These are phyloP conservation scores for Pyrrhosoma nymphula DNA, from an alignment of 2,888 invertebrate genomes.

Conservation along the genomic window DNA sequence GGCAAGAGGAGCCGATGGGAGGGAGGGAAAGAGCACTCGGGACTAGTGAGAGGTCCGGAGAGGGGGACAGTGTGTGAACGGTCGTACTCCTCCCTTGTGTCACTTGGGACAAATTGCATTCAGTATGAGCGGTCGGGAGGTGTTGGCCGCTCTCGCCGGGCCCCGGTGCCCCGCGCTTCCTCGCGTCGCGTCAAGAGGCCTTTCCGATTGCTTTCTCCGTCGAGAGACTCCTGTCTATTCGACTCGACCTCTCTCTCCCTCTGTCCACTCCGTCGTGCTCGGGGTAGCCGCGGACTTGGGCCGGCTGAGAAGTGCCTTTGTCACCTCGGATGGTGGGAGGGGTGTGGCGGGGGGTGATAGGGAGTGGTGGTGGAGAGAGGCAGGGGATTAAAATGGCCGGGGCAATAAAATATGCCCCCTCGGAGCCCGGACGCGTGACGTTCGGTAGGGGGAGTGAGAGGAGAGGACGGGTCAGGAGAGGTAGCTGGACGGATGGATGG, in stretches of 20 bases:
- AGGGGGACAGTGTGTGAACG: neutral
- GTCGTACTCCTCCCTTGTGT: slow-evolving; percentile 36
- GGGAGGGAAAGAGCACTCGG: neutral
- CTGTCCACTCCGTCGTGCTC: slow-evolving; percentile 9
- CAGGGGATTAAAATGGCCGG: neutral
- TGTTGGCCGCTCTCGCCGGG: neutral
- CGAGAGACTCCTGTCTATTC: neutral
- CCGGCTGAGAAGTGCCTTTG: slow-evolving; percentile 43
- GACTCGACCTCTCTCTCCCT: neutral
- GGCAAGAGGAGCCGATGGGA: neutral
- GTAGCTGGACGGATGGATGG: slow-evolving; percentile 15
- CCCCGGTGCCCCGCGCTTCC: neutral
- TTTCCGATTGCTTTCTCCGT: slow-evolving; percentile 65
- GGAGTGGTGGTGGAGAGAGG: neutral
- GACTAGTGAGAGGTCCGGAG: neutral
- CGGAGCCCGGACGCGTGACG: neutral
- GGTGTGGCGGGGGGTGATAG: neutral
- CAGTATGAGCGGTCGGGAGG: slow-evolving; percentile 52
- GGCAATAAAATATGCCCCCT: slow-evolving; percentile 52
- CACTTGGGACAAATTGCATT: slow-evolving; percentile 67
- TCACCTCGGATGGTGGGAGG: neutral
- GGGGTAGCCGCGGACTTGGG: slow-evolving; percentile 28
- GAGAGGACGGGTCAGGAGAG: neutral
- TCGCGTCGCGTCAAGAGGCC: slow-evolving; percentile 2
- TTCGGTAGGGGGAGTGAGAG: neutral